Base-by-base conservation (phyloP, 2,888 invertebrate species). In the Drosophila vallismaia region DNA sequence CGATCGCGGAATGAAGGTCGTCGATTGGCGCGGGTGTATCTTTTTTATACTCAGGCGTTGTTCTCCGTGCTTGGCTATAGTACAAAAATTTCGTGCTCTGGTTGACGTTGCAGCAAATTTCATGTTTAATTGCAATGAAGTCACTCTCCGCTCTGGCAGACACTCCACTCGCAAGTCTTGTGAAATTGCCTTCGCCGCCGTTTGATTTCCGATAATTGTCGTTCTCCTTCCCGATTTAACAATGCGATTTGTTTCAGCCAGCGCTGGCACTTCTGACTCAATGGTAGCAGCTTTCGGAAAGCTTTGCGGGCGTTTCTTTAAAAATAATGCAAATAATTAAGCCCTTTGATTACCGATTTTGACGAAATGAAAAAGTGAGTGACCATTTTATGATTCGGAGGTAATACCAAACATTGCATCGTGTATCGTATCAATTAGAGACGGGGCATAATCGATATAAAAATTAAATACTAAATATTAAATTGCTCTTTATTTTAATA, bases 101-200 rank as follows among this genome's bases (percentile, higher is more conserved):
- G 75, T 88, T 86, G 89, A 86, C 77, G 84, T 81, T 90, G 82
- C 82, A 89, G 89, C 90, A 91, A 91, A 91, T 91, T 91, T 91
- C 91, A 91, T 91, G 89, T 90, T 91, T 91, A 89, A 89, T 82
- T 89, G 90, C 74, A 86, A 77, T 80, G 81, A 70, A 84, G 60
- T 78, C 76, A 72, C 79, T 68, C 70, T 69, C 68, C 42, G 46
- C 62, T 73, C 69, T 84, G 71, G 51, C 73, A 57, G 73, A 55
- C 71, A 49, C 64, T 49, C 40, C 36, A 51, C 66, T 77, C 67
- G 66, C 74, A 83, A 80, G 38, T 50, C 59, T 81, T 80, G 81
- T 70, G 84, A 81, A 81, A 86, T 77, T 66, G n/a, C n/a, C 68
- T 52, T 50, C 29, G 53, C 46, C 44, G 8, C 42, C 40, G 40